Percentiles rank a stretch among this genome's conserved stretches.
Evolutionary conservation across 2,797 vertebrate genomes (phyloP).

Genomic region (Etheostoma perlongum): DNA sequence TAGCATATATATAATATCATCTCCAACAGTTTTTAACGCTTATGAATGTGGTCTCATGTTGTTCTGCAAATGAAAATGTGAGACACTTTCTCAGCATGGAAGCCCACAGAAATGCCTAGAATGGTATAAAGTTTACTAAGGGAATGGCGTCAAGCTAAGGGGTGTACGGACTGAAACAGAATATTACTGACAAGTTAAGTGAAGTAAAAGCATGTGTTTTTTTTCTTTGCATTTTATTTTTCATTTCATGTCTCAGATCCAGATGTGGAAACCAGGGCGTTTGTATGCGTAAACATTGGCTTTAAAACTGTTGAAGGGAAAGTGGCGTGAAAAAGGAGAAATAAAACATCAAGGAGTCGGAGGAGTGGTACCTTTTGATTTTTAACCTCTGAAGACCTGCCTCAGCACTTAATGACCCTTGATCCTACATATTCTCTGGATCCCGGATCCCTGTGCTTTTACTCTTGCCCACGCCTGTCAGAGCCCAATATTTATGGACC

Average conservation of each 20-base stretch:
- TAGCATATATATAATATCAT: conserved; percentile 18
- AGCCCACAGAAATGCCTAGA: conserved; percentile 8
- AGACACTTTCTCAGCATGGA: conserved; percentile 22
- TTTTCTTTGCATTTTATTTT: background rate
- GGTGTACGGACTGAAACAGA: conserved; percentile 13
- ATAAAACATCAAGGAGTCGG: conserved; percentile 73
- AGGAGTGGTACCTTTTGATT: conserved; percentile 56
- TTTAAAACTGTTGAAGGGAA: conserved; percentile 46
- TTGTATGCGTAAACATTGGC: conserved; percentile 36
- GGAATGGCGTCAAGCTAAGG: conserved; percentile 9
- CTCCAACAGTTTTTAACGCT: background rate
- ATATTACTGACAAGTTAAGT: conserved; percentile 22
- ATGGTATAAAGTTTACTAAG: background rate
- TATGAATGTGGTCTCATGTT: conserved; percentile 9
- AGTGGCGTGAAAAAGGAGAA: conserved; percentile 50
- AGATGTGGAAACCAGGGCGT: conserved; percentile 49
- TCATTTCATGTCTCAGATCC: conserved; percentile 38
- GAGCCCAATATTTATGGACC: conserved; percentile 73
- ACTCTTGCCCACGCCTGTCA: conserved; percentile 55
- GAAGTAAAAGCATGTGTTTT: conserved; percentile 8
- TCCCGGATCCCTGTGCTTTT: conserved; percentile 43
- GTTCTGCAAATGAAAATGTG: conserved; percentile 30
- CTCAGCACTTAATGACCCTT: conserved; percentile 59
- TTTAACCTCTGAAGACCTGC: conserved; percentile 70
- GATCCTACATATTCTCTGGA: conserved; percentile 66